Conservation (phyloP, 1,140 invertebrate species). For the Metaphire vulgaris region DNA sequence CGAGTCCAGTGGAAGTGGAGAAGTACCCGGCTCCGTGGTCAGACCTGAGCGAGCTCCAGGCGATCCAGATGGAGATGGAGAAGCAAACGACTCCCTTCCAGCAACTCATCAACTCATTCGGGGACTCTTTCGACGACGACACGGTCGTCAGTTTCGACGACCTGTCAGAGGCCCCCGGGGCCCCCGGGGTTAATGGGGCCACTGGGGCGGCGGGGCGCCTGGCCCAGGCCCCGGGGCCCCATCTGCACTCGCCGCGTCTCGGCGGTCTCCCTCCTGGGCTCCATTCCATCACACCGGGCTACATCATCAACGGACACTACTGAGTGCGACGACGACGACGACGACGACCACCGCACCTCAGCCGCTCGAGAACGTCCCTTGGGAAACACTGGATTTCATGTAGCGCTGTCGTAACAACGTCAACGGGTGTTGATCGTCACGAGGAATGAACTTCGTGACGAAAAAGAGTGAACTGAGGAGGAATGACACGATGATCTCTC, state of each 20-base stretch:
- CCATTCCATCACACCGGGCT: not conserved
- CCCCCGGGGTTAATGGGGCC: not conserved
- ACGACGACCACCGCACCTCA: too few relatives aligned
- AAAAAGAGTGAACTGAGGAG: not conserved
- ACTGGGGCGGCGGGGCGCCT: too few relatives aligned
- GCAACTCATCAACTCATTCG: not conserved
- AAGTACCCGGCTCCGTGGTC: constrained; percentile 15
- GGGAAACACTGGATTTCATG: not conserved
- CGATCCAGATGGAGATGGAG: not conserved
- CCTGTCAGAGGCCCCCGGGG: not conserved
- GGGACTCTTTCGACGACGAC: constrained; percentile 10
- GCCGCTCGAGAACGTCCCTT: not conserved
- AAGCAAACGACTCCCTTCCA: not conserved
- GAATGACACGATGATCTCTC: not conserved
- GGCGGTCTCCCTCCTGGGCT: not conserved
- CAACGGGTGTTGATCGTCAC: not conserved
- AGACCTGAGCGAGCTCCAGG: not conserved
- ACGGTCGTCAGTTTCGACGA: constrained; percentile 21
- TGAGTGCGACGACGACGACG: not conserved
- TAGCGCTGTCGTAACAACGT: not conserved
- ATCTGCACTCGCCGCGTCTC: not conserved
- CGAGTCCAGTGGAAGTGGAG: constrained; percentile 13
- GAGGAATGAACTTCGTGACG: not conserved
- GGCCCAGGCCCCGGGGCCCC: too few relatives aligned
- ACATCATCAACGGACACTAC: not conserved